Conservation (phyloP, 1,140 invertebrate genomes). For the Euura lappo region DNA sequence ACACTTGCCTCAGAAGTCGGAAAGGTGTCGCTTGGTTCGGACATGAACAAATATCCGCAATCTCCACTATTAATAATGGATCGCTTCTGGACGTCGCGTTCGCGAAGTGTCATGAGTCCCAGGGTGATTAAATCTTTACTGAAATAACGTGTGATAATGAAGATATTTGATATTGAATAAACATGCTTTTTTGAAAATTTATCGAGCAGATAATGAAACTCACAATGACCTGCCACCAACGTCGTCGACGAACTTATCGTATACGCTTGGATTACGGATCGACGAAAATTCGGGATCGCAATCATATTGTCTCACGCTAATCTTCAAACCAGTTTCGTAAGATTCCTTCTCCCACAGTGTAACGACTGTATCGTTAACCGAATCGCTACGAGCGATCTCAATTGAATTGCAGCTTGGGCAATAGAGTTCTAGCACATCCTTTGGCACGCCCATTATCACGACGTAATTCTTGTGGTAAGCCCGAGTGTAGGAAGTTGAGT, state of each 20-base stretch:
- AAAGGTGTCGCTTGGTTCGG: constrained; percentile 34
- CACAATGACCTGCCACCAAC: constrained; percentile 28
- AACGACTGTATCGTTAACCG: constrained; percentile 21
- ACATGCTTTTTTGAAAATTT: not conserved
- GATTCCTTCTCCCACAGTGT: constrained; percentile 23
- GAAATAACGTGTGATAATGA: not conserved
- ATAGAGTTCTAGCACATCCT: constrained; percentile 37
- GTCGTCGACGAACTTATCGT: not conserved
- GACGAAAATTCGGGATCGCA: constrained; percentile 40
- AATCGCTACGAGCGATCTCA: constrained; percentile 28
- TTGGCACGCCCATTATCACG: constrained; percentile 40
- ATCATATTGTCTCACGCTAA: constrained; percentile 36
- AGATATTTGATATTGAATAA: not conserved
- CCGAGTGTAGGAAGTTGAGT: constrained; percentile 38
- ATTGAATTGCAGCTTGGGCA: constrained; percentile 42
- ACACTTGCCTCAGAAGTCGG: constrained; percentile 32
- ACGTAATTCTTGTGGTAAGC: constrained; percentile 40
- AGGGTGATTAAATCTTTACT: constrained; percentile 23
- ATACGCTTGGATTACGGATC: not conserved
- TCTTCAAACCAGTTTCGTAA: constrained; percentile 42
- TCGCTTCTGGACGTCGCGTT: constrained; percentile 26
- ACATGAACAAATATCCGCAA: constrained; percentile 34
- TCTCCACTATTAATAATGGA: constrained; percentile 30
- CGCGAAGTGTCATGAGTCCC: constrained; percentile 25
- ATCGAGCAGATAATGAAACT: not conserved